Evolutionary conservation across 2,888 invertebrate genomes (phyloP), one percentile per base, ranked within the genome.

Genomic region (Ophion obscuratus): DNA sequence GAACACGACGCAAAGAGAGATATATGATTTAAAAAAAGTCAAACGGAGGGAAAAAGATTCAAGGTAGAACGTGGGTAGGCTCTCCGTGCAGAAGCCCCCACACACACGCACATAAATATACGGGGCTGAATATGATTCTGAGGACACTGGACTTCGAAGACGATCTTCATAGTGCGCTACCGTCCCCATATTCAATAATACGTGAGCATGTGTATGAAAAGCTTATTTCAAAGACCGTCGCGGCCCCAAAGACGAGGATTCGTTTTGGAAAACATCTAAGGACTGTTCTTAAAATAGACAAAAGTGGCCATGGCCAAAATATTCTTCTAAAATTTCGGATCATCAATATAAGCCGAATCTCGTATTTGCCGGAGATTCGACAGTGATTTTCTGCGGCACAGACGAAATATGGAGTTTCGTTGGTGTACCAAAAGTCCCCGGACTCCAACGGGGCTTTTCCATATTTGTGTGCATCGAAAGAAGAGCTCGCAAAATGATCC

Each of bases 301-400:
- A 9, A 40, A 6, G 3, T 40, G 7, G 9, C 9, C 40, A 9
- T 9, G 9, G 40, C 9, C 9, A 40, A 40, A 40, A 40, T 40
- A 9, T 40, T 40, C 7, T 9, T 40, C 0, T 40, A 40, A 40
- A 7, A 40, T 40, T 9, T 40, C 7, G 1, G 1, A 40, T 5
- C 9, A 40, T 40, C 6, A 40, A 40, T 1, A 40, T 40, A 40
- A 6, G 40, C 40, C 40, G 40, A 40, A 40, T 40, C 7, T 86
- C 80, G 80, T 86, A 76, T 83, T 31, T 68, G 76, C 77, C 68
- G 57, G 83, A 66, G 83, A 86, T 83, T 83, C 81, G 71, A 62
- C 66, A 86, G 78, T 86, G 86, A 86, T 86, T 86, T 84, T 77
- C 76, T 80, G 64, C 64, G 40, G 53, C 73, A 67, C 36, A 44